Base-by-base conservation (phyloP, 2,888 invertebrate species). In the Spicauda simplicius region DNA sequence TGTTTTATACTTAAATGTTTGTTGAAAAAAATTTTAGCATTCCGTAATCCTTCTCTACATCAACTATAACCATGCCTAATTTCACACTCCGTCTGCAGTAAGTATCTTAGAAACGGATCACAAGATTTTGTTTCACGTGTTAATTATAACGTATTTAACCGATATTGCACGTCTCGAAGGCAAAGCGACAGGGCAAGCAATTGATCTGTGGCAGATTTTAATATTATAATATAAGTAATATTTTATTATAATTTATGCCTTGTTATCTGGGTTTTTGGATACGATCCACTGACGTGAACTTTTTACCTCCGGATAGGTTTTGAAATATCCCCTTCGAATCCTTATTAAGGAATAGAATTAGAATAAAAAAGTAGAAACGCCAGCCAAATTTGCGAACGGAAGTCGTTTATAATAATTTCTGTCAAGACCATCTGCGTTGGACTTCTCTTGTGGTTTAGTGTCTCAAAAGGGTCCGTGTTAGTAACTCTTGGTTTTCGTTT, bases 241-340 rank as follows among this genome's bases (percentile, higher is more conserved):
- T 80, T 82, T 85, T 84, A 85, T 84, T 74, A 81, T 80, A 80
- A 84, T 84, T 84, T 83, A 84, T 80, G 81, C 80, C 78, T 81
- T 87, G 86, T 86, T 84, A 25, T 83, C 83, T 81, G 81, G 82
- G 84, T 86, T 84, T 85, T 25, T 5, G 80, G 78, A 73, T 71
- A 78, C 78, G 74, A 76, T 71, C 75, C 74, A 67, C 69, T n/a
- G 37, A 52, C 58, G 16, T 48, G 16, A 20, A 45, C 19, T 30
- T 52, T 65, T 65, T 65, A 59, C 59, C 54, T 59, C 30, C 59
- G 59, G 54, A 54, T 53, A 65, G 65, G 54, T 58, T 65, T 65
- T 25, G 30, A 57, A 65, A 59, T 50, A 56, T 45, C 53, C 45
- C 54, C 58, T 20, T 41, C 58, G 64, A 50, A 45, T 52, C 52